phyloP scores from a whole-genome alignment of 2,113 vertebrate genomes.

The Mormoops blainvillei region DNA sequence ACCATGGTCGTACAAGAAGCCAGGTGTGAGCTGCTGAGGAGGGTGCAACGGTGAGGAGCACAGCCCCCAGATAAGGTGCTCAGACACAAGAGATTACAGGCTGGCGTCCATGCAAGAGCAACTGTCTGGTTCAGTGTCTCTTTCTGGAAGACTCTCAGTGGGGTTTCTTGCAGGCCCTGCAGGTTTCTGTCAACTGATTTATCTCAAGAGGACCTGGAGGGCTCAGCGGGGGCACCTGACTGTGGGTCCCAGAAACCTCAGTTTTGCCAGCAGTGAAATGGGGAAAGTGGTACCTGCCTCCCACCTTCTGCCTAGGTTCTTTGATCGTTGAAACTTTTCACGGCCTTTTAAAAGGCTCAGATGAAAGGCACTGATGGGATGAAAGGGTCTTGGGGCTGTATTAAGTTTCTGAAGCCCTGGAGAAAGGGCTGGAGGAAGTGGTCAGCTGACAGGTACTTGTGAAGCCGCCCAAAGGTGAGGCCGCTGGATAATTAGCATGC shows the following conservation, averaged over 20 bases:
- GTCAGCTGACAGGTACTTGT: conserved; percentile 54
- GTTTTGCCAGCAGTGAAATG: conserved; percentile 22
- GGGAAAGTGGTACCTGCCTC: not conserved
- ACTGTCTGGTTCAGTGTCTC: not conserved
- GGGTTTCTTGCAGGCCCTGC: not conserved
- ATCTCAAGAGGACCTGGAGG: not conserved
- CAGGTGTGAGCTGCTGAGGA: too few species aligned
- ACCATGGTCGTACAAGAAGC: not conserved
- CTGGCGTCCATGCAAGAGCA: fast-evolving
- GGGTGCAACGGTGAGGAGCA: not conserved
- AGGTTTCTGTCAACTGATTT: not conserved
- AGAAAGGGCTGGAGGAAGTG: conserved; percentile 41
- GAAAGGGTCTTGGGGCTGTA: conserved; percentile 31
- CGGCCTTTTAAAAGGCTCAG: conserved; percentile 32
- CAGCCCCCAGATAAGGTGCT: not conserved
- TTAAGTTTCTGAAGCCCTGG: not conserved
- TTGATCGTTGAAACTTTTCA: not conserved
- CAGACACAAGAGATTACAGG: not conserved
- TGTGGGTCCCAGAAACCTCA: not conserved
- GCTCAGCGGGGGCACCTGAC: not conserved
- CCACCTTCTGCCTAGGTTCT: conserved; percentile 10
- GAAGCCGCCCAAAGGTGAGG: conserved; percentile 53
- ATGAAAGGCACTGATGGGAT: conserved; percentile 62
- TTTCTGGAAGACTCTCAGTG: not conserved
- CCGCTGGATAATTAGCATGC: not conserved